Evolutionary conservation across 2,888 invertebrate genomes (phyloP).

Genomic region (Cantharis lateralis): DNA sequence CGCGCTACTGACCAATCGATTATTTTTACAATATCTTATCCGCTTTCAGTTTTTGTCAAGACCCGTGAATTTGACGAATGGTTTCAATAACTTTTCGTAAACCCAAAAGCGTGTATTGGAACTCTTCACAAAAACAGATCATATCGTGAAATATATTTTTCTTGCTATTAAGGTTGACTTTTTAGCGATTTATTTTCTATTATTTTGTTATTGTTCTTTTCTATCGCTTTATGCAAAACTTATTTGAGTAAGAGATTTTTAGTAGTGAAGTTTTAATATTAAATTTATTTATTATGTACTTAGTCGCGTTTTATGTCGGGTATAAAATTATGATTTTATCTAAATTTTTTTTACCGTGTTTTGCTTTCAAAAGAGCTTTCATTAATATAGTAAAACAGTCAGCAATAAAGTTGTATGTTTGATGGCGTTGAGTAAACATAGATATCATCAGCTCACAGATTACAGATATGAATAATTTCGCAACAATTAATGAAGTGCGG

Average conservation of each 20-base stretch:
- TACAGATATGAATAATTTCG: constrained; percentile 55
- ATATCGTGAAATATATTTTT: constrained; percentile 48
- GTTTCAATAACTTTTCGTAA: constrained; percentile 49
- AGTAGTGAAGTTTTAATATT: neutral
- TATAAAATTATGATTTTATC: constrained; percentile 4
- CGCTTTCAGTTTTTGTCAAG: constrained; percentile 40
- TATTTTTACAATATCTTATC: constrained; percentile 40
- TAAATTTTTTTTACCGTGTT: constrained; percentile 20
- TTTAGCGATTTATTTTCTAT: constrained; percentile 43
- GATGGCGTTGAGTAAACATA: constrained; percentile 34
- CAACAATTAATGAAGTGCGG: constrained; percentile 53
- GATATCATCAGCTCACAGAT: constrained; percentile 55
- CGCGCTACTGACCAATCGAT: constrained; percentile 41
- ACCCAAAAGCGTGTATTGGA: constrained; percentile 46
- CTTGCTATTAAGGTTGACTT: constrained; percentile 46
- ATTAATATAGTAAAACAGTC: constrained; percentile 24
- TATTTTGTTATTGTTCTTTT: constrained; percentile 41
- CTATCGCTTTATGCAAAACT: neutral
- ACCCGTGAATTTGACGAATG: constrained; percentile 49
- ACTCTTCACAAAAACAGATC: constrained; percentile 43
- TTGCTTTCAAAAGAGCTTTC: constrained; percentile 25
- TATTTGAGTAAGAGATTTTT: neutral
- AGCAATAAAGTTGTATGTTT: constrained; percentile 28
- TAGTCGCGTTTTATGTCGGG: neutral
- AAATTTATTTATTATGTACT: neutral